Conservation (phyloP, 1,140 invertebrate genomes). For the Scylla paramamosain region DNA sequence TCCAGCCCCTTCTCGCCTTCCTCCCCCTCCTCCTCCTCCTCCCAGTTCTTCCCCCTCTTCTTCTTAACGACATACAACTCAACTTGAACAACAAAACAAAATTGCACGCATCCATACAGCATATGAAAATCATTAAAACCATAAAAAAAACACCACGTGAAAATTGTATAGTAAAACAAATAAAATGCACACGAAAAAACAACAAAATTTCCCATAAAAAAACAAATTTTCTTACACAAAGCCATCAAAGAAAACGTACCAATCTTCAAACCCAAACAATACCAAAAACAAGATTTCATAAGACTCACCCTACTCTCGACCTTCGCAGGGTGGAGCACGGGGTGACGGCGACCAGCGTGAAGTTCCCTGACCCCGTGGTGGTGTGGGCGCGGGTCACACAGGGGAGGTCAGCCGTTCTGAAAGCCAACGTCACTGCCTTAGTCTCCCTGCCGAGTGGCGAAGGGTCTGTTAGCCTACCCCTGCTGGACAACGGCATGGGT, state of each 20-base stretch:
- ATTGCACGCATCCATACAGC: too few species aligned
- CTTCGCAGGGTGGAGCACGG: conserved; percentile 45
- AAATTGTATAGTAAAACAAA: too few species aligned
- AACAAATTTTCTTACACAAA: too few species aligned
- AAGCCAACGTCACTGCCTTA: conserved; percentile 49
- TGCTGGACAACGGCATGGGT: conserved; percentile 67
- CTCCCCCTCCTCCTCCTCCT: too few species aligned
- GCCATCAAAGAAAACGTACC: too few species aligned
- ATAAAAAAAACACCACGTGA: too few species aligned
- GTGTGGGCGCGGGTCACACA: conserved; percentile 63
- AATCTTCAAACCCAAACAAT: background rate
- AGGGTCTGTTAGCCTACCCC: conserved; percentile 26
- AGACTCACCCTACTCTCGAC: background rate
- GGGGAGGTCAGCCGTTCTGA: conserved; percentile 53
- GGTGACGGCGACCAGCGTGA: conserved; percentile 51
- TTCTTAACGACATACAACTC: too few species aligned
- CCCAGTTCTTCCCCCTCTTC: too few species aligned
- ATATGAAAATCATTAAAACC: too few species aligned
- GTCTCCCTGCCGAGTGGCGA: conserved; percentile 41
- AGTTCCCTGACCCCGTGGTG: conserved; percentile 52
- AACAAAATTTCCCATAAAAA: background rate
- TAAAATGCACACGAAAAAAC: background rate
- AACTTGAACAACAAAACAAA: too few species aligned
- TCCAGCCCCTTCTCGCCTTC: too few species aligned
- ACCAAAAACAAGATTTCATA: too few species aligned